A percentile compares a stretch with the other conserved stretches of the same genome.
Evolutionary conservation across 2,888 invertebrate genomes (phyloP).

Genomic region (Papilio elwesi): DNA sequence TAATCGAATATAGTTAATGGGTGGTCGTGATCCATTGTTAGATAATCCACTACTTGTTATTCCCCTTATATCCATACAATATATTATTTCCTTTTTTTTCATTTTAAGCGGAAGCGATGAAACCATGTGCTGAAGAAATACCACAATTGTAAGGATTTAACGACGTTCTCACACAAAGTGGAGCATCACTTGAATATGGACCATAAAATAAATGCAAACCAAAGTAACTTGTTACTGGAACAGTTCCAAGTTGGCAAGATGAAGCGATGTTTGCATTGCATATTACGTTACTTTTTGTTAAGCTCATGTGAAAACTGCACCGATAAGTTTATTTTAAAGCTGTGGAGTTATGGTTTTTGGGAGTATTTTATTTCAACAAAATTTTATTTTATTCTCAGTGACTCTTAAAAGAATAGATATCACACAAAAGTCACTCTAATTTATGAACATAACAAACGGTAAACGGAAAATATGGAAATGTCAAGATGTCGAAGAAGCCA

Average conservation of each 20-base stretch:
- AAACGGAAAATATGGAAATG: too few species aligned
- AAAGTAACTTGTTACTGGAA: slow-evolving; percentile 38
- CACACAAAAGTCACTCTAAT: too few species aligned
- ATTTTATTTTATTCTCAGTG: not conserved
- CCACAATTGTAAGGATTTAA: slow-evolving; percentile 11
- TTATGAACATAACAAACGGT: too few species aligned
- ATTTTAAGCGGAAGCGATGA: not conserved
- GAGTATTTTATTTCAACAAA: too few species aligned
- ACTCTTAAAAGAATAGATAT: not conserved
- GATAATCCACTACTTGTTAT: too few species aligned
- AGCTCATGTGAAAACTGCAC: slow-evolving; percentile 21
- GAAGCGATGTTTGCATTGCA: slow-evolving; percentile 33
- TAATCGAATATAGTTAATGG: too few species aligned
- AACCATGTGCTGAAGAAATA: not conserved
- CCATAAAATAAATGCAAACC: slow-evolving; percentile 37
- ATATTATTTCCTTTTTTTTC: too few species aligned
- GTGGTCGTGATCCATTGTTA: too few species aligned
- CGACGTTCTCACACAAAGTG: slow-evolving; percentile 3
- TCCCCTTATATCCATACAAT: too few species aligned
- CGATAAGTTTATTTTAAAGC: slow-evolving; percentile 16
- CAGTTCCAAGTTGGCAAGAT: slow-evolving; percentile 35
- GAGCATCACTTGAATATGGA: slow-evolving; percentile 23
- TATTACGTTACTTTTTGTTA: slow-evolving; percentile 35
- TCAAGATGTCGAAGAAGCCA: too few species aligned
- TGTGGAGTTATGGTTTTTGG: not conserved